phyloP scores from a whole-genome alignment of 2,888 invertebrate genomes.

The Drosophila prostipennis region DNA sequence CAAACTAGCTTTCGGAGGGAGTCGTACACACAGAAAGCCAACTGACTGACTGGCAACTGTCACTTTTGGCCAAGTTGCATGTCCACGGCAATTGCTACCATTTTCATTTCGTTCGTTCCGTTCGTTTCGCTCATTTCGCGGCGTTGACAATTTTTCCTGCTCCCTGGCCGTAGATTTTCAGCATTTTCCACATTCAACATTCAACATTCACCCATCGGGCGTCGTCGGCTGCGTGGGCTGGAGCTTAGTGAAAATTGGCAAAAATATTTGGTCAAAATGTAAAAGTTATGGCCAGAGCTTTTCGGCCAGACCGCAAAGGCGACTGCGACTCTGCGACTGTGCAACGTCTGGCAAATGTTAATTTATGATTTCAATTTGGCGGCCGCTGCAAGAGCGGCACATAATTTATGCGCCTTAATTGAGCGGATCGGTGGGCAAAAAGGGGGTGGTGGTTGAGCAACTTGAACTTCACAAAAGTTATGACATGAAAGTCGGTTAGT shows the following conservation, averaged over 20 bases:
- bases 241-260: conserved; percentile 79
- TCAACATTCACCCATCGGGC: conserved; percentile 72
- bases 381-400: conserved; percentile 58
- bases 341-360: conserved; percentile 73
- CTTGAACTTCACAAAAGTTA: conserved; percentile 78
- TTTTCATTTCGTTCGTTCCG: conserved; percentile 71
- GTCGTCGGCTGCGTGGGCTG: conserved; percentile 75
- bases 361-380: conserved; percentile 81
- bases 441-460: conserved; percentile 46
- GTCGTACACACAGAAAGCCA: conserved; percentile 13
- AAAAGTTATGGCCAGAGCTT: conserved; percentile 67
- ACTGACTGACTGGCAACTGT: conserved; percentile 77
- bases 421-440: conserved; percentile 62
- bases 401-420: conserved; percentile 81
- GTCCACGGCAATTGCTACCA: conserved; percentile 76
- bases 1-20: conserved; percentile 42
- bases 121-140: conserved; percentile 41
- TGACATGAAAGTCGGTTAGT: conserved; percentile 80
- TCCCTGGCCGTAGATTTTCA: conserved; percentile 3
- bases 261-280: conserved; percentile 81
- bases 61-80: conserved; percentile 76
- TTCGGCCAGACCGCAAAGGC: background rate
- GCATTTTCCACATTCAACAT: conserved; percentile 24
- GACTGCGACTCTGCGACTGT: background rate
- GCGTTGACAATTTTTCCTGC: conserved; percentile 67